These are phyloP conservation scores for Oithona nana DNA, from an alignment of 2,888 invertebrate species.

Conservation along the genomic window DNA sequence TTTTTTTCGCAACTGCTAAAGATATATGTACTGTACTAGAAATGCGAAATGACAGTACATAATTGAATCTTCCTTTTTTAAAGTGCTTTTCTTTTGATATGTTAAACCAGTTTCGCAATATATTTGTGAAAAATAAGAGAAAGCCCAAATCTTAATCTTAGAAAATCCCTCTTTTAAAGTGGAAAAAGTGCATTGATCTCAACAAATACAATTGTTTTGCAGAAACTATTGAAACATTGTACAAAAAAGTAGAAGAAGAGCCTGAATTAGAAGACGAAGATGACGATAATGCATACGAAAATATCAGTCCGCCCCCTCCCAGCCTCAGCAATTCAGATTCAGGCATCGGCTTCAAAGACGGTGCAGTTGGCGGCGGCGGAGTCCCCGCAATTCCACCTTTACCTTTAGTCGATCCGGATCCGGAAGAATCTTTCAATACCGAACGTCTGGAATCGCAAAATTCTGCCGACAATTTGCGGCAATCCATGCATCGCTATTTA, in stretches of 20 bases:
- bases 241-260: not conserved
- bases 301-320: slow-evolving; percentile 63
- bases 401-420: too few relatives aligned
- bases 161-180: too few relatives aligned
- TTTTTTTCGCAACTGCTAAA: too few relatives aligned
- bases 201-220: too few relatives aligned
- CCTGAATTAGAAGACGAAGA: not conserved
- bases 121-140: too few relatives aligned
- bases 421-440: slow-evolving; percentile 19
- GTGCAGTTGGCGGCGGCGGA: slow-evolving; percentile 24
- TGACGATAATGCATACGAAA: not conserved
- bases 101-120: too few relatives aligned
- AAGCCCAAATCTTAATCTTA: too few relatives aligned
- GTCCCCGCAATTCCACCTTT: not conserved
- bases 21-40: too few relatives aligned
- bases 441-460: slow-evolving; percentile 24
- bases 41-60: too few relatives aligned
- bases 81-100: too few relatives aligned
- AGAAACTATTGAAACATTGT: not conserved
- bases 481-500: slow-evolving; percentile 26
- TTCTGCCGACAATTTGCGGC: slow-evolving; percentile 26
- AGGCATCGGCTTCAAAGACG: slow-evolving; percentile 77
- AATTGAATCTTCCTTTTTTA: too few relatives aligned
- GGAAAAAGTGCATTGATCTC: too few relatives aligned
- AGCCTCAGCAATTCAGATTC: slow-evolving; percentile 88